Percentiles rank a stretch among this genome's conserved stretches.
These are phyloP conservation scores for Philypnodon macrostomus DNA, from an alignment of 2,797 vertebrate genomes.

Conservation along the genomic window DNA sequence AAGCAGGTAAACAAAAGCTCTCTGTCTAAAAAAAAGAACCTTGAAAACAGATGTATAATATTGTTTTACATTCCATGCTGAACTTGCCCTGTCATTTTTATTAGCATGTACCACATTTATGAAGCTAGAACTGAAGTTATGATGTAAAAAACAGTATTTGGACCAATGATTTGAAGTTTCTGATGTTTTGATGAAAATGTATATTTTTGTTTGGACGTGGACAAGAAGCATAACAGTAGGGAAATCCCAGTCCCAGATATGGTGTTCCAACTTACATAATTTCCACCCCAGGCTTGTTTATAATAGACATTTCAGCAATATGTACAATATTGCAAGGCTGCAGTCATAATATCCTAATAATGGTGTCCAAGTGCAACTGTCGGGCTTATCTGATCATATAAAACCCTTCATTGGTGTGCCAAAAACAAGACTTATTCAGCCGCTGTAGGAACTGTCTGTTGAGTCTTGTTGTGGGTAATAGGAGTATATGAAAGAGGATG, in stretches of 20 bases:
- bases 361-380: slow-evolving; percentile 31
- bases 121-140: no score
- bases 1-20: slow-evolving; percentile 20
- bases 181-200: no score
- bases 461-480: slow-evolving; percentile 60
- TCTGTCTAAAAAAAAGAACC: no score
- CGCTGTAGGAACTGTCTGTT: slow-evolving; percentile 47
- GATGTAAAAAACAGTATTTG: no score
- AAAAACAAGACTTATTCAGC: slow-evolving; percentile 53
- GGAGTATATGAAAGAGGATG: slow-evolving; percentile 38
- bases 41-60: no score
- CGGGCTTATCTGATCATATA: slow-evolving; percentile 41
- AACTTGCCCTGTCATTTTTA: no score
- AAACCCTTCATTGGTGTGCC: slow-evolving; percentile 30
- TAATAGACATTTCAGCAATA: slow-evolving; percentile 9
- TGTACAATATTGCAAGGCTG: slow-evolving; percentile 13
- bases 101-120: no score
- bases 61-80: no score
- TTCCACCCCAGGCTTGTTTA: slow-evolving; percentile 13
- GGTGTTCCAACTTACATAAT: slow-evolving; percentile 21
- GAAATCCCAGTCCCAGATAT: no score
- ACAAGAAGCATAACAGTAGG: no score
- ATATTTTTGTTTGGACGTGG: no score
- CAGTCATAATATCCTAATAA: slow-evolving; percentile 19
- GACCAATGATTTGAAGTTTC: no score